These are phyloP conservation scores for Dryadula phaetusa DNA, from an alignment of 2,888 invertebrate species.

Conservation along the genomic window DNA sequence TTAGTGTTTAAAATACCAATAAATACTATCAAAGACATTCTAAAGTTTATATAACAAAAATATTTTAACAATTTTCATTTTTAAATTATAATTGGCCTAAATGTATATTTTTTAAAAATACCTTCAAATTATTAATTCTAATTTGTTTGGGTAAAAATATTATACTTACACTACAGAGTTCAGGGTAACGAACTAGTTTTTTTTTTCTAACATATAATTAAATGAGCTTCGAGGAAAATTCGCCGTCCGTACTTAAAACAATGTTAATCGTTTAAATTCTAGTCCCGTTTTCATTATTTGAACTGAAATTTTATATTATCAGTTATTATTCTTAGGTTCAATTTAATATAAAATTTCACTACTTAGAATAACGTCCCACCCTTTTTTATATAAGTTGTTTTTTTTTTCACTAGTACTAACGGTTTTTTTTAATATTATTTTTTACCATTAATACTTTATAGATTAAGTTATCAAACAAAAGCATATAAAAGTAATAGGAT, in stretches of 20 bases:
- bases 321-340: slow-evolving; percentile 14
- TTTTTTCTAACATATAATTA: slow-evolving; percentile 11
- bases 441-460: slow-evolving; percentile 1
- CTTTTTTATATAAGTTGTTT: slow-evolving; percentile 9
- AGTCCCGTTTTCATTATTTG: slow-evolving; percentile 63
- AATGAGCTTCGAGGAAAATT: slow-evolving; percentile 62
- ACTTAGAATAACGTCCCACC: slow-evolving; percentile 36
- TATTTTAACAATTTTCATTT: too few relatives aligned
- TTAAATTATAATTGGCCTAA: neutral
- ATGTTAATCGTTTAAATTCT: slow-evolving; percentile 62
- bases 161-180: neutral
- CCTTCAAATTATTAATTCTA: neutral
- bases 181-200: neutral
- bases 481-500: neutral
- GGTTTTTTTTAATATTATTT: slow-evolving; percentile 51
- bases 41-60: too few relatives aligned
- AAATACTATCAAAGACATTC: too few relatives aligned
- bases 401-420: slow-evolving; percentile 35
- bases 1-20: too few relatives aligned
- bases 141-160: neutral
- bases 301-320: slow-evolving; percentile 27
- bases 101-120: neutral
- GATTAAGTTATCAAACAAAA: neutral
- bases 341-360: slow-evolving; percentile 19
- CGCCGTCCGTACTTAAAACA: slow-evolving; percentile 62